Conservation (phyloP, 2,113 vertebrate species). For the Noctilio leporinus region DNA sequence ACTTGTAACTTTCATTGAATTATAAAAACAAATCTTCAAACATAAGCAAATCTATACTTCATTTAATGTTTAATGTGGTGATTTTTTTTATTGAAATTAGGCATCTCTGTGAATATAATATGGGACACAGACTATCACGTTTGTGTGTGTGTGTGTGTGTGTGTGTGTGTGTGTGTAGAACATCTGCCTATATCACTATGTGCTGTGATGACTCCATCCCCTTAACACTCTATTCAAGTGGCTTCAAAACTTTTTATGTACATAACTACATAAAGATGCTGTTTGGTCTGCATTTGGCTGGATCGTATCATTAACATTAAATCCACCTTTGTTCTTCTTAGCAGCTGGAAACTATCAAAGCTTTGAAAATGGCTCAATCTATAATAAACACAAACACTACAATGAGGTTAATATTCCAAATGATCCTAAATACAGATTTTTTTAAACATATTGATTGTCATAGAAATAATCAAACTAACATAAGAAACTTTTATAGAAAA, state of each 20-base stretch:
- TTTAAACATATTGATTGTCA: not conserved
- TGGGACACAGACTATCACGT: not conserved
- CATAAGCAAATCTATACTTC: not conserved
- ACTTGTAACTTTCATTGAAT: not conserved
- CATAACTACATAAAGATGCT: not conserved
- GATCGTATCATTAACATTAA: not conserved
- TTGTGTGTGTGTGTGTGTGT: not conserved
- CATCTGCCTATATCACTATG: not conserved
- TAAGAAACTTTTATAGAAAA: not conserved
- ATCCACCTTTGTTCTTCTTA: not conserved
- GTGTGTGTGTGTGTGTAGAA: not conserved
- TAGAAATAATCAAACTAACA: not conserved
- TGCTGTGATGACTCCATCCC: not conserved
- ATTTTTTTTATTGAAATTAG: not conserved
- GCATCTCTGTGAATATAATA: not conserved
- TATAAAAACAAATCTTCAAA: not conserved
- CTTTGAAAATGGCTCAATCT: not conserved
- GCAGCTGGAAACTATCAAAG: not conserved
- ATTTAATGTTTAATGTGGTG: not conserved
- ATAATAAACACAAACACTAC: not conserved
- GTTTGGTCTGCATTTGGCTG: slow-evolving; percentile 4
- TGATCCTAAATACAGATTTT: not conserved
- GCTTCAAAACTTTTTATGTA: not conserved
- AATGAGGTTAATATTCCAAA: not conserved
- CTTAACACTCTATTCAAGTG: not conserved